These are phyloP conservation scores for Edolisoma coerulescens DNA, from an alignment of 2,113 vertebrate genomes.

Conservation along the genomic window DNA sequence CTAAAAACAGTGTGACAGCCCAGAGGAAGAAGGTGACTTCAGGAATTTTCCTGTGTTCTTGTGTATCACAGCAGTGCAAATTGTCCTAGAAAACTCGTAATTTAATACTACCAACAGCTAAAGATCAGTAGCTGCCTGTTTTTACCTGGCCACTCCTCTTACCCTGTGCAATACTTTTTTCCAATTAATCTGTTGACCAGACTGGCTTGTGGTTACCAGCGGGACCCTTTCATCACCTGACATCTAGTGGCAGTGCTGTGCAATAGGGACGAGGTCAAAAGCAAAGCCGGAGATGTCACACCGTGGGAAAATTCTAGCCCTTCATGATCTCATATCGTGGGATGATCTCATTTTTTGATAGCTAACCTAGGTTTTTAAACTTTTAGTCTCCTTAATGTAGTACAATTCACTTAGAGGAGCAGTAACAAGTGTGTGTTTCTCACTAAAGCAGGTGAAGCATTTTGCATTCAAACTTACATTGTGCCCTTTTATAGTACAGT, in stretches of 20 bases:
- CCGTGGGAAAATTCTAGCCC: not conserved
- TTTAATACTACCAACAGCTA: not conserved
- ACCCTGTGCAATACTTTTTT: not conserved
- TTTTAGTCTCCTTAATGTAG: not conserved
- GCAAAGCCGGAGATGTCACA: not conserved
- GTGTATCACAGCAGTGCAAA: not conserved
- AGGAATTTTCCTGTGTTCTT: not conserved
- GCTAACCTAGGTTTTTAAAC: not conserved
- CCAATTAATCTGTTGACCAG: not conserved
- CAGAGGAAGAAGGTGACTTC: not conserved
- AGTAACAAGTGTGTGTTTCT: not conserved
- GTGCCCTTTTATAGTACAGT: not conserved
- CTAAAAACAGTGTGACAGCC: not conserved
- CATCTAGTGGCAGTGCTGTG: not conserved
- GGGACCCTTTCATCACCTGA: not conserved
- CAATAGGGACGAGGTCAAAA: not conserved
- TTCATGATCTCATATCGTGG: not conserved
- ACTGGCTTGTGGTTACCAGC: rapidly evolving
- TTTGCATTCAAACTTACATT: not conserved
- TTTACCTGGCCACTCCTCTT: not conserved
- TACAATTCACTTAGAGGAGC: not conserved
- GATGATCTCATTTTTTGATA: not conserved
- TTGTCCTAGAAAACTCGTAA: not conserved
- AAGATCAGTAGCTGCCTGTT: not conserved
- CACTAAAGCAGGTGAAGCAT: not conserved